These are phyloP conservation scores for Labeo catla DNA, from an alignment of 2,113 vertebrate genomes.

Conservation along the genomic window DNA sequence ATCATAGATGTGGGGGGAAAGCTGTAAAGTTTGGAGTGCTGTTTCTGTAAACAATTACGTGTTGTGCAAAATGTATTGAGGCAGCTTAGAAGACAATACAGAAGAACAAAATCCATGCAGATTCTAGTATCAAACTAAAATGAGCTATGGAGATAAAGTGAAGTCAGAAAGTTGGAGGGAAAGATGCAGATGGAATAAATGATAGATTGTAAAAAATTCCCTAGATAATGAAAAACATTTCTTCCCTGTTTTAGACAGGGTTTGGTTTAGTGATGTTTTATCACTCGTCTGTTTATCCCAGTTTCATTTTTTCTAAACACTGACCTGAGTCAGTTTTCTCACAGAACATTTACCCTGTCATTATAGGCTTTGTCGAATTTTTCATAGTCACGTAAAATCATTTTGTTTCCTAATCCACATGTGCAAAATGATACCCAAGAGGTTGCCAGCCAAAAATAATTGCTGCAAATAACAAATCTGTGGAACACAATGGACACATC, in stretches of 20 bases:
- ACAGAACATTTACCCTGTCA: constrained; percentile 47
- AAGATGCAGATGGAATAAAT: constrained; percentile 14
- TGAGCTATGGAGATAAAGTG: not conserved
- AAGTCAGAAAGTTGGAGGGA: not conserved
- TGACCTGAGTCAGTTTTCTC: constrained; percentile 49
- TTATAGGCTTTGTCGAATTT: constrained; percentile 48
- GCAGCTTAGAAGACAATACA: constrained; percentile 4
- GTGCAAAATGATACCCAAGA: constrained; percentile 59
- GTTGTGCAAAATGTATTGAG: constrained; percentile 11
- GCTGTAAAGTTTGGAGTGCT: not conserved
- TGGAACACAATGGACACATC: constrained; percentile 20
- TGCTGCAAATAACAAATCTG: constrained; percentile 28
- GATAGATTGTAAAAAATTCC: constrained; percentile 52
- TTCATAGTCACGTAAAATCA: constrained; percentile 57
- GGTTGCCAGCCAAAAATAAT: constrained; percentile 52
- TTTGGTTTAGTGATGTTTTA: constrained; percentile 27
- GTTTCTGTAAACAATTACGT: constrained; percentile 3
- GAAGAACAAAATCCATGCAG: constrained; percentile 8
- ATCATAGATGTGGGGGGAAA: not conserved
- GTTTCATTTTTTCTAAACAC: constrained; percentile 58
- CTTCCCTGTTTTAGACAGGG: constrained; percentile 45
- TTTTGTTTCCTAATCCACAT: constrained; percentile 60
- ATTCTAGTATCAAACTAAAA: constrained; percentile 9
- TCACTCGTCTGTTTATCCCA: constrained; percentile 32
- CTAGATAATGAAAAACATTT: constrained; percentile 46